Conservation (phyloP, 2,888 invertebrate genomes). For the Acleris sparsana region DNA sequence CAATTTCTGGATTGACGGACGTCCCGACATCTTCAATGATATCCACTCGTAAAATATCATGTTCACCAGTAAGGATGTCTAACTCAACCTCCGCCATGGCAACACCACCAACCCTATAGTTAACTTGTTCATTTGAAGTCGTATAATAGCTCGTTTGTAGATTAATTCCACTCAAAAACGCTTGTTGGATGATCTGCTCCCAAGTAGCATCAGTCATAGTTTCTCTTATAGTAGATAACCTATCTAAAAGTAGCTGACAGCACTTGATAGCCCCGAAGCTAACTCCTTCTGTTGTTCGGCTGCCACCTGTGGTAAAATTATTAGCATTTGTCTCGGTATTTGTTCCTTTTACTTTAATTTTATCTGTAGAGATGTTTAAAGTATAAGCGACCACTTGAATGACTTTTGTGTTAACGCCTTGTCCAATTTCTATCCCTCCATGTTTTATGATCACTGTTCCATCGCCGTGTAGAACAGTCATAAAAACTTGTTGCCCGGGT, state of each 20-base stretch:
- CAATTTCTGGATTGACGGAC: constrained; percentile 82
- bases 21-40: constrained; percentile 83
- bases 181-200: constrained; percentile 49
- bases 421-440: constrained; percentile 90
- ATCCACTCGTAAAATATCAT: constrained; percentile 79
- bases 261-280: constrained; percentile 68
- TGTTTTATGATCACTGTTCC: constrained; percentile 88
- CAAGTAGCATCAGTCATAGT: constrained; percentile 56
- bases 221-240: constrained; percentile 59
- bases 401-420: constrained; percentile 89
- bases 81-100: constrained; percentile 85
- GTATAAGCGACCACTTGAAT: constrained; percentile 86
- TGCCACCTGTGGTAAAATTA: constrained; percentile 85
- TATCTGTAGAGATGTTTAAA: constrained; percentile 85
- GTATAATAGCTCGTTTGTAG: constrained; percentile 51
- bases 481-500: constrained; percentile 82
- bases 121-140: constrained; percentile 44
- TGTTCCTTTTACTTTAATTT: constrained; percentile 86
- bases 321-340: constrained; percentile 86
- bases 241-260: constrained; percentile 62
- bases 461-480: constrained; percentile 88
- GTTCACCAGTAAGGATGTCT: constrained; percentile 86
- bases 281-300: constrained; percentile 59
- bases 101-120: constrained; percentile 79
- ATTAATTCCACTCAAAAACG: constrained; percentile 46